Evolutionary conservation across 2,797 vertebrate species (phyloP), one percentile per base, ranked within the genome.

Genomic region (Cryptoblepharus egeriae): DNA sequence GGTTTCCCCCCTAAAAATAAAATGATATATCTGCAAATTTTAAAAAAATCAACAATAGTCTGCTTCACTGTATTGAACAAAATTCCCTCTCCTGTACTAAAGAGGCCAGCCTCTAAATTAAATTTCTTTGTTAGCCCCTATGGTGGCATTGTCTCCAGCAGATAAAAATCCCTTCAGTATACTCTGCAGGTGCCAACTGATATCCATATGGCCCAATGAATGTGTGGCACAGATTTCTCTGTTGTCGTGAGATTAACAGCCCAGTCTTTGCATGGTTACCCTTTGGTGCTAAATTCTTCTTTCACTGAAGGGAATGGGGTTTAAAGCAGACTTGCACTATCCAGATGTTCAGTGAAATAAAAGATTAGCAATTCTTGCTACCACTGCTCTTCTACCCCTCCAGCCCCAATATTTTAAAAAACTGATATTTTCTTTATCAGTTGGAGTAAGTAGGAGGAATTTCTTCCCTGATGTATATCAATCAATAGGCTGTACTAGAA

Each of bases 331-430:
- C 83, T 86, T 90, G 67, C 90, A 89, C 91, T 92, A 93, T 93
- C 95, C 95, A 96, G 95, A 95, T 96, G 95, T 95, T 96, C 93
- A 84, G 90, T 87, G 90, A 95, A 95, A 95, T 95, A 95, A 96
- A 96, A 94, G 93, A 96, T 96, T 92, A 94, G 93, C 60, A 75
- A 92, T 93, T 94, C 93, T 93, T 93, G 92, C 93, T 93, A 91
- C n/a, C 91, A 93, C 94, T 94, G 89, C 94, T 95, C 94, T 92
- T 90, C 91, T 87, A 28, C n/a, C 5, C 6, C 1, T 15, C 24
- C 20, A 39, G 9, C 89, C 80, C 89, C 93, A 81, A n/a, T 57
- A 24, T 90, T 93, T 92, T 60, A 91, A 89, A 94, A 95, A 94
- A 91, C 93, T 95, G 94, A 81, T 95, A 93, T 95, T 95, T 96